Percentiles rank a stretch among this genome's conserved stretches.
phyloP scores from a whole-genome alignment of 2,113 vertebrate genomes.

The Chaetodon trifascialis region DNA sequence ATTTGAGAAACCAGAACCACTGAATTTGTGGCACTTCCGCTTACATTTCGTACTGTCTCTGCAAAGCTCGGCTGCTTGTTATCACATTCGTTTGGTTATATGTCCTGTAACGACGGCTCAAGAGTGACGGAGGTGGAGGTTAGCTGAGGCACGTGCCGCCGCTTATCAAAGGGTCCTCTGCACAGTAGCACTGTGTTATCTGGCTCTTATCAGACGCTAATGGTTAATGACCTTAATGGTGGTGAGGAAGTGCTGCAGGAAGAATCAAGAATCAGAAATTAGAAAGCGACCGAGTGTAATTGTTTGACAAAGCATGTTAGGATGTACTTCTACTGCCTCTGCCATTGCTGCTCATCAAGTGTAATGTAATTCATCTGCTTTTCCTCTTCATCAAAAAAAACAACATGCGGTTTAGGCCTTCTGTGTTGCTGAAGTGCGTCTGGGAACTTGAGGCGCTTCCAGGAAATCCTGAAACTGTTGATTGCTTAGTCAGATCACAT shows the following conservation, averaged over 20 bases:
- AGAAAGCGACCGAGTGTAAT: background rate
- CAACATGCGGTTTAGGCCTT: background rate
- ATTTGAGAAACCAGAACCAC: background rate
- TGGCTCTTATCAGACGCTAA: conserved; percentile 66
- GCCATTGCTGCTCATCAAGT: background rate
- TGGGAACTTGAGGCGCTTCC: background rate
- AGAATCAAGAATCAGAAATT: background rate
- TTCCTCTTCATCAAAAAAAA: background rate
- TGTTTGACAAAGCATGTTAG: conserved; percentile 8
- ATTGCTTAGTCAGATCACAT: background rate
- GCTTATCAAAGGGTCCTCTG: conserved; percentile 65
- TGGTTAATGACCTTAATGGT: conserved; percentile 67
- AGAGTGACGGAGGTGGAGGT: background rate
- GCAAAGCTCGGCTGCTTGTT: background rate
- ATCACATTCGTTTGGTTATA: background rate
- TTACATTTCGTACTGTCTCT: background rate
- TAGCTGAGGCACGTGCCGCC: conserved; percentile 23
- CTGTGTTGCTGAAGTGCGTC: background rate
- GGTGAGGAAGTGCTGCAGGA: conserved; percentile 10
- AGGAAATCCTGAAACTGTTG: conserved; percentile 33
- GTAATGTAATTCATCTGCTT: background rate
- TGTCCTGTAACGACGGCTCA: rapidly evolving
- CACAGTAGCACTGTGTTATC: conserved; percentile 69
- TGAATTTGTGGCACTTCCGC: background rate
- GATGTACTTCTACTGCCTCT: background rate